phyloP scores from a whole-genome alignment of 2,888 invertebrate species.

The Drosophila kuntzei region DNA sequence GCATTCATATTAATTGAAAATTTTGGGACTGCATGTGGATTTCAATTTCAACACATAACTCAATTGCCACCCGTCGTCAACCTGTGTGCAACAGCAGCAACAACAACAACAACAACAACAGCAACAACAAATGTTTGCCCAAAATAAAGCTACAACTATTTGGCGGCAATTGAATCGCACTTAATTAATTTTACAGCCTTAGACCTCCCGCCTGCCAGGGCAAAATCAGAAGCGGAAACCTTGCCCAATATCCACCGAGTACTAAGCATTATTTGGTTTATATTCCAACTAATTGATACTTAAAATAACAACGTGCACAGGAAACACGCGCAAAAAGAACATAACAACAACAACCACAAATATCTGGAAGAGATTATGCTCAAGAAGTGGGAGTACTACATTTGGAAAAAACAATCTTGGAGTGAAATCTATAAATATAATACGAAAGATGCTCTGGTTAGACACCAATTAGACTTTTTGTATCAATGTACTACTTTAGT shows the following conservation, averaged over 20 bases:
- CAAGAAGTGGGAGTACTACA: constrained; percentile 7
- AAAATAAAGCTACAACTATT: constrained; percentile 48
- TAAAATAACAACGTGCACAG: constrained; percentile 26
- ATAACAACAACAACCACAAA: not conserved
- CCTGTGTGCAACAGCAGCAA: constrained; percentile 17
- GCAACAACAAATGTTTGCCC: constrained; percentile 9
- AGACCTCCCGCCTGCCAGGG: constrained; percentile 27
- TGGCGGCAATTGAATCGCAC: constrained; percentile 61
- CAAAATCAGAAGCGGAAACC: constrained; percentile 24
- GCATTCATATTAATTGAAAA: constrained; percentile 32
- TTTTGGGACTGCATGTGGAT: constrained; percentile 42
- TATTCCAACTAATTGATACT: constrained; percentile 42
- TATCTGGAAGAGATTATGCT: not conserved
- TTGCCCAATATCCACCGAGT: constrained; percentile 49
- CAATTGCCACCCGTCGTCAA: constrained; percentile 65
- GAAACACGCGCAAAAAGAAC: constrained; percentile 25
- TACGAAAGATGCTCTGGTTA: not conserved
- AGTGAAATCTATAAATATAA: constrained; percentile 6
- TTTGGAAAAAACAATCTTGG: not conserved
- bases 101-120: constrained; percentile 13
- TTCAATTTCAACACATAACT: constrained; percentile 58
- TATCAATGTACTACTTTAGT: not conserved
- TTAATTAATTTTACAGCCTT: constrained; percentile 67
- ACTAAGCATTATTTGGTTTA: constrained; percentile 22
- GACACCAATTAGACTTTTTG: not conserved